These are phyloP conservation scores for Trimorus sp. DNA, from an alignment of 2,888 invertebrate species.

Conservation along the genomic window DNA sequence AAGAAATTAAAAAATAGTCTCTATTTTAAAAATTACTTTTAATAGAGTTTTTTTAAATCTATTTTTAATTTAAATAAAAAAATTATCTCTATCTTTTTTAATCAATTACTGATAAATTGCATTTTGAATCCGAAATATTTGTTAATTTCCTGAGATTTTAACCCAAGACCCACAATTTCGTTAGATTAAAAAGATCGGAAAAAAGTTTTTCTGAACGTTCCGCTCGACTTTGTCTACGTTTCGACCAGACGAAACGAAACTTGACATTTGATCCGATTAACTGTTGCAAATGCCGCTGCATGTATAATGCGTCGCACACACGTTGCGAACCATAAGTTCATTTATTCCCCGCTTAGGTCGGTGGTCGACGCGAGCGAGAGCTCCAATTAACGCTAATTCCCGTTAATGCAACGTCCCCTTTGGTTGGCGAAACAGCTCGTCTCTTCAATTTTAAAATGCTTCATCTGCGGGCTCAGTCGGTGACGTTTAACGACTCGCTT, in stretches of 20 bases:
- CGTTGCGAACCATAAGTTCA: constrained; percentile 64
- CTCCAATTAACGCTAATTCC: constrained; percentile 80
- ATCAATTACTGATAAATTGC: no score
- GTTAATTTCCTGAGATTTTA: no score
- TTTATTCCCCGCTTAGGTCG: constrained; percentile 63
- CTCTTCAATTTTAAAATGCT: constrained; percentile 71
- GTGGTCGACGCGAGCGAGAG: constrained; percentile 68
- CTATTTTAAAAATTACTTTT: no score
- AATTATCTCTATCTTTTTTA: no score
- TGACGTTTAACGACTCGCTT: constrained; percentile 60
- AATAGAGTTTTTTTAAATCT: no score
- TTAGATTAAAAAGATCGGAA: no score
- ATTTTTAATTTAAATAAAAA: no score
- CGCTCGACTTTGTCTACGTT: constrained; percentile 15
- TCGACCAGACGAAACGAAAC: constrained; percentile 22
- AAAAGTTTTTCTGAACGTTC: no score
- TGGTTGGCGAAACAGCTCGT: constrained; percentile 69
- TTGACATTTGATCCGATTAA: constrained; percentile 69
- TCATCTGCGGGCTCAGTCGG: constrained; percentile 67
- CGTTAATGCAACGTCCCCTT: constrained; percentile 75
- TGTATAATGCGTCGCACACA: constrained; percentile 61
- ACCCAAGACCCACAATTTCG: no score
- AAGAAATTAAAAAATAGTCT: no score
- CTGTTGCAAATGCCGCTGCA: constrained; percentile 67
- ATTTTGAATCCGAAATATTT: no score